phyloP scores from a whole-genome alignment of 1,140 invertebrate genomes.

The Dendroctonus valens region DNA sequence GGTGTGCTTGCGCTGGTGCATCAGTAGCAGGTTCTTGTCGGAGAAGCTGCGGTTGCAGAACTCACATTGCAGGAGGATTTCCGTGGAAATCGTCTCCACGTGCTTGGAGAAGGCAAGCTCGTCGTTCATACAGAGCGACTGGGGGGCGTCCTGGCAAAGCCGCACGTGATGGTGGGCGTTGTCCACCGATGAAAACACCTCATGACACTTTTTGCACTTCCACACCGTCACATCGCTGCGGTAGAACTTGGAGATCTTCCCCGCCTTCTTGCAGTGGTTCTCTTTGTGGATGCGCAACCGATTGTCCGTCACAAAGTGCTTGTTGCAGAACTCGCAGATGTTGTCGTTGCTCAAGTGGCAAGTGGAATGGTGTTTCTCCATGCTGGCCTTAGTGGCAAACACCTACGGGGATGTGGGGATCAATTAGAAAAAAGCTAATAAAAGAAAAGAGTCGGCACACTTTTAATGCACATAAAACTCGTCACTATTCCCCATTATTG shows the following conservation, averaged over 20 bases:
- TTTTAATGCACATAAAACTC: too few species aligned
- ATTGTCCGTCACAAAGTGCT: constrained; percentile 49
- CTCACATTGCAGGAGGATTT: constrained; percentile 58
- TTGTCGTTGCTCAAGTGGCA: constrained; percentile 31
- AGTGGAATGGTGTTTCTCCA: constrained; percentile 42
- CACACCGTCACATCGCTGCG: constrained; percentile 48
- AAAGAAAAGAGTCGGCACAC: too few species aligned
- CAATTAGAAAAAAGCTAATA: too few species aligned
- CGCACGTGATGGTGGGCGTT: constrained; percentile 38
- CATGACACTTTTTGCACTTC: constrained; percentile 48
- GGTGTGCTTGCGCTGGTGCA: constrained; percentile 54
- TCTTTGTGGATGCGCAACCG: constrained; percentile 48
- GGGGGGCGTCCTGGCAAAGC: constrained; percentile 29
- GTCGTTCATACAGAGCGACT: background rate
- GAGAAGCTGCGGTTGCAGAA: constrained; percentile 58
- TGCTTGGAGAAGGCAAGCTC: constrained; percentile 13
- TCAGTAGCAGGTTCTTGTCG: constrained; percentile 51
- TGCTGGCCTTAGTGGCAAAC: constrained; percentile 47
- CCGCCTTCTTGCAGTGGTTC: constrained; percentile 50
- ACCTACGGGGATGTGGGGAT: too few species aligned
- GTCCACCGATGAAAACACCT: constrained; percentile 45
- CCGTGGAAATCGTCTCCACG: constrained; percentile 45
- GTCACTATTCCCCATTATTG: too few species aligned
- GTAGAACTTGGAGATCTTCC: constrained; percentile 49
- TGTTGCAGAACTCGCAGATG: constrained; percentile 48